Evolutionary conservation across 2,888 invertebrate species (phyloP).

Genomic region (Troides helena): DNA sequence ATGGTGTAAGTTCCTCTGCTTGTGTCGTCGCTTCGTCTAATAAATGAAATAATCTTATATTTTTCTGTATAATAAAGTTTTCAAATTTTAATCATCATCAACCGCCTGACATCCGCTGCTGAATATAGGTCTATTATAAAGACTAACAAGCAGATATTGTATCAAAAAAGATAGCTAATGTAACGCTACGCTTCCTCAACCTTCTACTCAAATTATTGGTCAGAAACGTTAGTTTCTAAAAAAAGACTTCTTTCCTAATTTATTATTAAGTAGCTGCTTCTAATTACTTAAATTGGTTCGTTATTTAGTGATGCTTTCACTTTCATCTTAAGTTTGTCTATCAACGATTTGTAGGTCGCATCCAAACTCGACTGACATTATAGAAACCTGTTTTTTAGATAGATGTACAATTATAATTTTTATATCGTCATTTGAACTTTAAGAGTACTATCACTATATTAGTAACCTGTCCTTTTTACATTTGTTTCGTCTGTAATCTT

Average conservation of each 20-base stretch:
- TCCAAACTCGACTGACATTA: slow-evolving; percentile 14
- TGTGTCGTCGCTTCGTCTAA: too few relatives aligned
- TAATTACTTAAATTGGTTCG: slow-evolving; percentile 21
- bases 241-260: background rate
- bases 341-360: slow-evolving; percentile 20
- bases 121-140: too few relatives aligned
- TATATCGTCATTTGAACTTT: slow-evolving; percentile 15
- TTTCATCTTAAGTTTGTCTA: slow-evolving; percentile 21
- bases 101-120: too few relatives aligned
- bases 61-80: too few relatives aligned
- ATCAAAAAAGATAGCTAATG: too few relatives aligned
- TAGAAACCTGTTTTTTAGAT: slow-evolving; percentile 22
- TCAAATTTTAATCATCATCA: too few relatives aligned
- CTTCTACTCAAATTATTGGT: too few relatives aligned
- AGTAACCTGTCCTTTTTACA: slow-evolving; percentile 14
- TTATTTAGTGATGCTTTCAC: slow-evolving; percentile 28
- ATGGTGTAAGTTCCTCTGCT: too few relatives aligned
- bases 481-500: background rate
- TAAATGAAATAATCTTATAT: too few relatives aligned
- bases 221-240: background rate
- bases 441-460: slow-evolving; percentile 16
- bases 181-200: too few relatives aligned
- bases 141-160: too few relatives aligned
- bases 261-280: slow-evolving; percentile 3
- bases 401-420: slow-evolving; percentile 15